Evolutionary conservation across 2,888 invertebrate genomes (phyloP).

Genomic region (Nemotelus pantherinus): DNA sequence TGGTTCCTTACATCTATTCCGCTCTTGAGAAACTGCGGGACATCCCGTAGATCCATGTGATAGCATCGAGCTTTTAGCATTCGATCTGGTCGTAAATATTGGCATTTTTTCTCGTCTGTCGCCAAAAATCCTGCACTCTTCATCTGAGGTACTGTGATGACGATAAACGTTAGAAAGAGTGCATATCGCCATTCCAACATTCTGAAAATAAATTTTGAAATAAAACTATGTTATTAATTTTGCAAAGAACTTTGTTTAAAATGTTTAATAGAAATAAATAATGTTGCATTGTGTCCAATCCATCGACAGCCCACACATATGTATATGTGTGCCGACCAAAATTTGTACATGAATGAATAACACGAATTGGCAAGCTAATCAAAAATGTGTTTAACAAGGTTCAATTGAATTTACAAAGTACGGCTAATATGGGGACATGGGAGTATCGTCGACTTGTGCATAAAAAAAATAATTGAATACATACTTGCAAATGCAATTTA

Average conservation of each 20-base stretch:
- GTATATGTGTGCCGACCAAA: too few relatives aligned
- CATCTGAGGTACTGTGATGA: background rate
- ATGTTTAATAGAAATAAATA: too few relatives aligned
- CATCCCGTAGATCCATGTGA: conserved; percentile 62
- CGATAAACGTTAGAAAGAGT: conserved; percentile 53
- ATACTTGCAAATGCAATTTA: conserved; percentile 11
- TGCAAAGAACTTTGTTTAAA: too few relatives aligned
- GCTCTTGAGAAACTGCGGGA: conserved; percentile 61
- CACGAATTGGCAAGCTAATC: background rate
- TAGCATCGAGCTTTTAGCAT: conserved; percentile 60
- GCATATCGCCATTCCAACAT: conserved; percentile 49
- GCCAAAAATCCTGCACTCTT: conserved; percentile 18
- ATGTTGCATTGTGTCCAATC: too few relatives aligned
- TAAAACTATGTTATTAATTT: background rate
- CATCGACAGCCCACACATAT: too few relatives aligned
- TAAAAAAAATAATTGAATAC: too few relatives aligned
- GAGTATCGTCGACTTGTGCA: background rate
- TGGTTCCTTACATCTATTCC: conserved; percentile 61
- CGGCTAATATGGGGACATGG: background rate
- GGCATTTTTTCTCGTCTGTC: conserved; percentile 59
- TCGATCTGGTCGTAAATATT: conserved; percentile 59
- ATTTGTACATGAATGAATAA: background rate
- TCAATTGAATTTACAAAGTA: conserved; percentile 21
- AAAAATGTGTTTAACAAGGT: background rate
- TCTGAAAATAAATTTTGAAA: conserved; percentile 39